phyloP scores from a whole-genome alignment of 2,888 invertebrate species.

The Melinopterus prodromus region DNA sequence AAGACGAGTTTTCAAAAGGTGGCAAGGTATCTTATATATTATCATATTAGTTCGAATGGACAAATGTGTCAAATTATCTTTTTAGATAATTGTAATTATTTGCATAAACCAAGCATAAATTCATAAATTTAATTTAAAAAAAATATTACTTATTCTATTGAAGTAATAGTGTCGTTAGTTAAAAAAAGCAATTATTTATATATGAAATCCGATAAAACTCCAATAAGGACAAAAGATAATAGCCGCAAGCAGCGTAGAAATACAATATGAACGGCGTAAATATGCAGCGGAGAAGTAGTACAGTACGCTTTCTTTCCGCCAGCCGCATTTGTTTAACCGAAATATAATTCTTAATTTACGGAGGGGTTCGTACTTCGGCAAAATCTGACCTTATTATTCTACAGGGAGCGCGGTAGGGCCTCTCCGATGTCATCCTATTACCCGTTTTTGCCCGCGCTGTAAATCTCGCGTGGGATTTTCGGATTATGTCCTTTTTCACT shows the following conservation, averaged over 20 bases:
- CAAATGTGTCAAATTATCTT: no score
- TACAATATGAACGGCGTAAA: neutral
- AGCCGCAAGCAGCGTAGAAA: neutral
- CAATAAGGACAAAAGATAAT: neutral
- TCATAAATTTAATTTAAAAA: no score
- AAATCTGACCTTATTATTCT: slow-evolving; percentile 33
- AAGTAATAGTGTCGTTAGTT: no score
- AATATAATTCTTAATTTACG: slow-evolving; percentile 34
- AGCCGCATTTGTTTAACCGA: slow-evolving; percentile 5
- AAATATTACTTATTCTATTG: no score
- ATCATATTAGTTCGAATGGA: no score
- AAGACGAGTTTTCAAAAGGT: no score
- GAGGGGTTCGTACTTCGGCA: slow-evolving; percentile 25
- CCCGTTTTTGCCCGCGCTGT: slow-evolving; percentile 28
- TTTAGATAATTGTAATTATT: no score
- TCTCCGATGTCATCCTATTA: slow-evolving; percentile 33
- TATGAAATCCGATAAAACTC: neutral
- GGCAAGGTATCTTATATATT: no score
- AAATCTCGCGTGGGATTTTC: slow-evolving; percentile 31
- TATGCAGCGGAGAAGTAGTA: neutral
- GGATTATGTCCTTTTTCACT: slow-evolving; percentile 30
- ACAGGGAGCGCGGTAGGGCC: slow-evolving; percentile 1
- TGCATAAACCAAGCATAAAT: no score
- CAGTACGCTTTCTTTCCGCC: neutral
- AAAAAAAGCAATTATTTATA: no score